Percentiles rank a stretch among this genome's conserved stretches.
Conservation (phyloP, 2,888 invertebrate genomes). For the Cacoxenus indagator region DNA sequence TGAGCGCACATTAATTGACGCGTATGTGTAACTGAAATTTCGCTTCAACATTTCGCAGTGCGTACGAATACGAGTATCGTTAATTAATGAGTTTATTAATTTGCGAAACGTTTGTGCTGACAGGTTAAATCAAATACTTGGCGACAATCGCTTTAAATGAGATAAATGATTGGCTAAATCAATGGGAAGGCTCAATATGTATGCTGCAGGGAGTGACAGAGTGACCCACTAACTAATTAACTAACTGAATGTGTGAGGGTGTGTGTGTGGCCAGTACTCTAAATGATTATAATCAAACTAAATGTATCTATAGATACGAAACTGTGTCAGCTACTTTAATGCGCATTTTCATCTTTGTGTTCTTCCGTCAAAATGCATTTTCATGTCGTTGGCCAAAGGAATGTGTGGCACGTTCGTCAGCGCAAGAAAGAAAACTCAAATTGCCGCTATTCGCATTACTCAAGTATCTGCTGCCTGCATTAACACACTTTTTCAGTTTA, state of each 20-base stretch:
- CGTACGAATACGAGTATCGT: slow-evolving; percentile 39
- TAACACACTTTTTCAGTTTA: slow-evolving; percentile 57
- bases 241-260: not conserved
- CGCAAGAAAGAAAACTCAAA: not conserved
- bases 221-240: too few species aligned
- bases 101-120: slow-evolving; percentile 58
- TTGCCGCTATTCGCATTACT: not conserved
- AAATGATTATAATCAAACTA: too few species aligned
- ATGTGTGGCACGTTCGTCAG: slow-evolving; percentile 27
- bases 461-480: slow-evolving; percentile 48
- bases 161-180: not conserved
- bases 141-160: slow-evolving; percentile 28
- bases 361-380: slow-evolving; percentile 44
- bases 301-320: not conserved
- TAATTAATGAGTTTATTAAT: slow-evolving; percentile 66
- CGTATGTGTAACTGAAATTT: not conserved
- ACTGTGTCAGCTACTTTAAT: not conserved
- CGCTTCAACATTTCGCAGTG: not conserved
- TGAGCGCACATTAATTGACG: slow-evolving; percentile 36
- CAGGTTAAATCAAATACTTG: slow-evolving; percentile 48
- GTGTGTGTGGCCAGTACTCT: slow-evolving; percentile 11
- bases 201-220: not conserved
- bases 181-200: not conserved
- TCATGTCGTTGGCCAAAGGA: slow-evolving; percentile 33
- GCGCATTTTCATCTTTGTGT: slow-evolving; percentile 13